A percentile compares a stretch with the other conserved stretches of the same genome.
These are phyloP conservation scores for Atta colombica DNA, from an alignment of 1,140 invertebrate genomes.

Conservation along the genomic window DNA sequence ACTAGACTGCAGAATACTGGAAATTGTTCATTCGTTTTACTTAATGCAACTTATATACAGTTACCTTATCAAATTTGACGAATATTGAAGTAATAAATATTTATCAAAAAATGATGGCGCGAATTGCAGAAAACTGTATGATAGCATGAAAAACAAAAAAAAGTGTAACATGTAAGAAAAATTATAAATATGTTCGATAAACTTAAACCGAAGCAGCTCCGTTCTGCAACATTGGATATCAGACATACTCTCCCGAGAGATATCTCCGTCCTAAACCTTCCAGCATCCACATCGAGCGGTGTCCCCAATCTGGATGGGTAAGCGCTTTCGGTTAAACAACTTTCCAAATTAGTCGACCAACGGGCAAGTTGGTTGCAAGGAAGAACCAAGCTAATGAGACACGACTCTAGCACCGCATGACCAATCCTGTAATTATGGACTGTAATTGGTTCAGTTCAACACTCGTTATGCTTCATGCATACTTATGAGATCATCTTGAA, in stretches of 20 bases:
- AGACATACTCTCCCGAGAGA: conserved; percentile 34
- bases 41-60: no score
- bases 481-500: conserved; percentile 58
- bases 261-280: not conserved
- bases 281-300: not conserved
- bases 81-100: conserved; percentile 4
- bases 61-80: not conserved
- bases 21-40: not conserved
- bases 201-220: not conserved
- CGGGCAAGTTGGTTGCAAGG: conserved; percentile 50
- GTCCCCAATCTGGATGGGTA: conserved; percentile 52
- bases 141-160: not conserved
- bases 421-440: conserved; percentile 67
- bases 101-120: not conserved
- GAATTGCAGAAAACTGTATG: not conserved
- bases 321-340: conserved; percentile 64
- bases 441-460: conserved; percentile 63
- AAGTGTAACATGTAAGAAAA: not conserved
- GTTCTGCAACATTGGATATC: conserved; percentile 42
- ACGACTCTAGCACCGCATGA: conserved; percentile 4
- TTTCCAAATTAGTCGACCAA: conserved; percentile 49
- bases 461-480: conserved; percentile 49
- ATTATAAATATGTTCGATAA: conserved; percentile 55
- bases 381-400: conserved; percentile 63
- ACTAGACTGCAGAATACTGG: not conserved